Evolutionary conservation across 2,888 invertebrate species (phyloP).

Genomic region (Gnatocerus cornutus): DNA sequence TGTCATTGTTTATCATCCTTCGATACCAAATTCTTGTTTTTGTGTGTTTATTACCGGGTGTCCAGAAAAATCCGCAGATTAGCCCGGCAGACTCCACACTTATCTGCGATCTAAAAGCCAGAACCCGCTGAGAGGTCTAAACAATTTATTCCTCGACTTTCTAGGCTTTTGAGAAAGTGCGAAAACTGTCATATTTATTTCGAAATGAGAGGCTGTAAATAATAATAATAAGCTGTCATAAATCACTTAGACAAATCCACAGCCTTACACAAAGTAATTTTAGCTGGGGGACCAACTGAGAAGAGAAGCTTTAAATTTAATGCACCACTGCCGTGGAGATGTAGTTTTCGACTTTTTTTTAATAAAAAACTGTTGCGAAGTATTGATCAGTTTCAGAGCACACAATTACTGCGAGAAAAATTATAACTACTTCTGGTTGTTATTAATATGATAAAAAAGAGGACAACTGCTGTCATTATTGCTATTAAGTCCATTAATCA

Average conservation of each 20-base stretch:
- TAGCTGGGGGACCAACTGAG: slow-evolving; percentile 3
- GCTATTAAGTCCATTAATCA: background rate
- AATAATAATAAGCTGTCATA: slow-evolving; percentile 29
- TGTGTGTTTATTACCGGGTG: background rate
- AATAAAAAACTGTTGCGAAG: no score
- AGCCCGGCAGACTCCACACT: no score
- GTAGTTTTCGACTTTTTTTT: background rate
- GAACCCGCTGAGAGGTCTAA: slow-evolving; percentile 7
- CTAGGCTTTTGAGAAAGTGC: slow-evolving; percentile 29
- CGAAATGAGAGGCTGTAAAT: slow-evolving; percentile 32
- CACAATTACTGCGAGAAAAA: no score
- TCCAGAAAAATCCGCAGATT: no score
- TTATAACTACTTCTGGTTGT: background rate
- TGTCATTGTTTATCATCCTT: slow-evolving; percentile 28
- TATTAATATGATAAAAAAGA: background rate
- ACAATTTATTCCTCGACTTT: slow-evolving; percentile 23
- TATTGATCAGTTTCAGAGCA: no score
- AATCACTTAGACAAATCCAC: slow-evolving; percentile 32
- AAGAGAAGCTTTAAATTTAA: slow-evolving; percentile 8
- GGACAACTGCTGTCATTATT: slow-evolving; percentile 1
- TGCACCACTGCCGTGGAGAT: background rate
- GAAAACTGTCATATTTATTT: slow-evolving; percentile 36
- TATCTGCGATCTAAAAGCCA: slow-evolving; percentile 1
- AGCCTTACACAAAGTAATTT: slow-evolving; percentile 11
- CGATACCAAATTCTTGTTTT: slow-evolving; percentile 12